A percentile compares a stretch with the other conserved stretches of the same genome.
These are phyloP conservation scores for Hemibagrus wyckioides DNA, from an alignment of 2,113 vertebrate genomes.

Conservation along the genomic window DNA sequence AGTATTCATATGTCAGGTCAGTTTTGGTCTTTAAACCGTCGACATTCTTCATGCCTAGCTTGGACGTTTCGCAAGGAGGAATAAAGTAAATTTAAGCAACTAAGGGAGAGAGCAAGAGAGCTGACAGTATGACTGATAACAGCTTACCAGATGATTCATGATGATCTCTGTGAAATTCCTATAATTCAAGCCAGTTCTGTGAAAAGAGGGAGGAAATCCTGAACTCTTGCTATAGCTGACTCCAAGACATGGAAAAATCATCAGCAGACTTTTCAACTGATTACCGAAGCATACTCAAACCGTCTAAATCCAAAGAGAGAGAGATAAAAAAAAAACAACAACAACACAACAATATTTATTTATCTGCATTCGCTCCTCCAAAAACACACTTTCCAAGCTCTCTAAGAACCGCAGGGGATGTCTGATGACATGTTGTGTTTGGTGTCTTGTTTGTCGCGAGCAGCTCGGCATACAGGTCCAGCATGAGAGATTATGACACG, in stretches of 20 bases:
- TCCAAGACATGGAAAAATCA: conserved; percentile 59
- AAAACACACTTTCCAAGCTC: conserved; percentile 24
- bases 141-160: conserved; percentile 52
- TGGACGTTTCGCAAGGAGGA: not conserved
- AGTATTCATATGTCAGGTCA: not conserved
- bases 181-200: conserved; percentile 35
- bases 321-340: not conserved
- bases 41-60: not conserved
- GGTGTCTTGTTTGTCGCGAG: conserved; percentile 24
- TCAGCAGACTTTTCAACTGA: conserved; percentile 66
- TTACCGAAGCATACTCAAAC: conserved; percentile 64
- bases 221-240: conserved; percentile 57
- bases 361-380: conserved; percentile 15
- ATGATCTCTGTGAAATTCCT: conserved; percentile 29
- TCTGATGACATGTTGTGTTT: conserved; percentile 39
- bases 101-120: not conserved
- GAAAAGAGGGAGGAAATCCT: conserved; percentile 2
- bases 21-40: not conserved
- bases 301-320: conserved; percentile 8
- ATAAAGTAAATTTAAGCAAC: not conserved
- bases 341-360: not conserved
- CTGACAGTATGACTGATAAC: not conserved
- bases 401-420: not conserved
- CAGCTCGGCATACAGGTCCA: conserved; percentile 69
- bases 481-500: conserved; percentile 91